Percentiles rank a stretch among this genome's conserved stretches.
Evolutionary conservation across 2,797 vertebrate species (phyloP).

Genomic region (Scomberomorus guttatus): DNA sequence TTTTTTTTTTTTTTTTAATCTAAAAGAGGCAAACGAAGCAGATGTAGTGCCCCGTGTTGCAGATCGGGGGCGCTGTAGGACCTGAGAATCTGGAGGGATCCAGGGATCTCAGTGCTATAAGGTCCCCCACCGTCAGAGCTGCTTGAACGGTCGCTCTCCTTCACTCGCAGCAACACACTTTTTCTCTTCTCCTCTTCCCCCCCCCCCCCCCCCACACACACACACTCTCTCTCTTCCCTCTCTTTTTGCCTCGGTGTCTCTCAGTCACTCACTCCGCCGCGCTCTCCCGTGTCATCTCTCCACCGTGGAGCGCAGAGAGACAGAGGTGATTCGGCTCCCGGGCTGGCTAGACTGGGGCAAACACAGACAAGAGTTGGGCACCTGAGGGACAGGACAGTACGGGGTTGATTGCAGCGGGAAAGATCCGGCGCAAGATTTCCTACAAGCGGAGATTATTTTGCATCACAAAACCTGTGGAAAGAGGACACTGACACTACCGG

Average conservation of each 20-base stretch:
- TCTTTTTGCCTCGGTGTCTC: constrained; percentile 34
- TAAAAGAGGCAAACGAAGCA: constrained; percentile 49
- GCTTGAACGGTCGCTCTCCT: constrained; percentile 55
- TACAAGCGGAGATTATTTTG: constrained; percentile 68
- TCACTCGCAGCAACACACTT: constrained; percentile 47
- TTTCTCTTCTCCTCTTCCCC: constrained; percentile 13
- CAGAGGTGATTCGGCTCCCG: constrained; percentile 27
- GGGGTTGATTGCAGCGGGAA: constrained; percentile 23
- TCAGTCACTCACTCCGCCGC: constrained; percentile 52
- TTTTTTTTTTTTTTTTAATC: constrained; percentile 26
- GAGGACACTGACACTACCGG: constrained; percentile 62
- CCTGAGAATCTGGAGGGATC: constrained; percentile 74
- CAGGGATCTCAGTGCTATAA: constrained; percentile 69
- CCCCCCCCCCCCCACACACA: constrained; percentile 29
- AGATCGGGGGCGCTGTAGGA: constrained; percentile 80
- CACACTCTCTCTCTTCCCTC: constrained; percentile 29
- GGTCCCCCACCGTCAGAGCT: constrained; percentile 74
- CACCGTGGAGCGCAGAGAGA: constrained; percentile 46
- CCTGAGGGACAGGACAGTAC: constrained; percentile 49
- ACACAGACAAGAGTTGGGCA: constrained; percentile 60
- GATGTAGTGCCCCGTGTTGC: constrained; percentile 63
- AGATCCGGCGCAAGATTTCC: constrained; percentile 57
- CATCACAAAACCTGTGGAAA: constrained; percentile 74
- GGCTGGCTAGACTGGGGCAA: constrained; percentile 44
- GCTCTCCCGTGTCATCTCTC: constrained; percentile 64